Base-by-base conservation (phyloP, 2,113 vertebrate genomes). In the Elgaria multicarinata region DNA sequence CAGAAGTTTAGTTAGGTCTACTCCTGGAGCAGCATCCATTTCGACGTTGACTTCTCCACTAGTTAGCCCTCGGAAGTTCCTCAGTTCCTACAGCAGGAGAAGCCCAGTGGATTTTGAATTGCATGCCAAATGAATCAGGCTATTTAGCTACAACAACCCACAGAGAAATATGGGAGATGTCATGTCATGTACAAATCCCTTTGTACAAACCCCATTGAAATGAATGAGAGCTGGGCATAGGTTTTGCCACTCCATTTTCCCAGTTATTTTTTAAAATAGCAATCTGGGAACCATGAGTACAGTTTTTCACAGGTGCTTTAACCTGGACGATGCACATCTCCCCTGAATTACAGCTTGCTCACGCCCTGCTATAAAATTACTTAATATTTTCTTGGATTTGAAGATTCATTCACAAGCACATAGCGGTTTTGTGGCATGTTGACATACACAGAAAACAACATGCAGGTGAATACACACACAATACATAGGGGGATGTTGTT, bases 11-110 rank as follows among this genome's bases (percentile, higher is more conserved):
- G 95, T 97, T 91, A 99, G 96, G 94, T 98, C 98, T 90, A 96
- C 95, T 2, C 98, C 97, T 0, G 98, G 98, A 6, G 96, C 96
- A 0, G 98, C 98, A 39, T 99, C 98, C 91, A 99, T 98, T 94
- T 99, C 98, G 90, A 99, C 98, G 0, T 97, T 98, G 92, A 99
- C 95, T 8, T 97, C 97, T 75, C 98, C 98, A 0, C 95, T 95
- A 0, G 98, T 90, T 28, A 97, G 94, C 87, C 96, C 95, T 92
- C 97, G 98, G 92, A 98, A 67, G 0, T 96, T 97, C 91, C 94
- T 96, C 94, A 98, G 92, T 42, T 99, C 98, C 98, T 98, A 85
- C 14, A 8, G 58, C 10, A 78, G 28, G 62, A 76, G 67, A 85
- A 0, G 62, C 33, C 58, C 22, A 24, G 18, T 50, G 62, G n/a